Evolutionary conservation across 1,140 invertebrate genomes (phyloP), one percentile per base, ranked within the genome.

Genomic region (Plodia interpunctella): DNA sequence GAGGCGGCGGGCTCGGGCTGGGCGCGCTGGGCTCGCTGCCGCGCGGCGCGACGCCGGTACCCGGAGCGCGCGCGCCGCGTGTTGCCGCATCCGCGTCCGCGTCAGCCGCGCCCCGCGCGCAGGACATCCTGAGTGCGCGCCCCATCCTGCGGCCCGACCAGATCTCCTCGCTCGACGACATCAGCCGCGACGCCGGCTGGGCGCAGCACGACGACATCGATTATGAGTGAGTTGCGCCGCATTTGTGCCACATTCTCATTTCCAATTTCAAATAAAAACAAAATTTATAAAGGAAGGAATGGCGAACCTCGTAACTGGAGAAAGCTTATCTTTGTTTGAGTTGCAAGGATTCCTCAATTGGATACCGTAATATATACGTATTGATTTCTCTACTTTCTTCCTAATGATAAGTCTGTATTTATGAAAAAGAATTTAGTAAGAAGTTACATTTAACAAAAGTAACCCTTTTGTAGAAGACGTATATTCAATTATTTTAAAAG

Each of bases 121-220:
- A 77, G 50, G 87, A 84, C 66, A 76, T 83, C 62, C 72, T 88
- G 20, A 83, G 80, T 9, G 76, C 86, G 19, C 72, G 96, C 53
- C 96, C 97, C 32, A 98, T 98, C 52, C 96, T 98, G 51, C 95
- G 96, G 62, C 96, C 98, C 74, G 97, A 98, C 81, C 96, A 98
- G 86, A 92, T 98, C 57, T 96, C 94, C 72, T 94, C 95, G 60
- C 95, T 98, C 92, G 97, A 98, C 88, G 96, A 98, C 76, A 95
- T 98, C 63, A 93, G 95, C 30, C 92, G 95, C 72, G 96, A 97
- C 78, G 94, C 95, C 70, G 96, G 96, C 56, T 98, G 97, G 97
- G 95, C 95, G 20, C 94, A 94, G 63, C 94, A 97, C 65, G 96
- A 97, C 84, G 96, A 98, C 80, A 97, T 98, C 79, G 97, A 98